These are phyloP conservation scores for Onthophagus taurus DNA, from an alignment of 1,140 invertebrate genomes.

Conservation along the genomic window DNA sequence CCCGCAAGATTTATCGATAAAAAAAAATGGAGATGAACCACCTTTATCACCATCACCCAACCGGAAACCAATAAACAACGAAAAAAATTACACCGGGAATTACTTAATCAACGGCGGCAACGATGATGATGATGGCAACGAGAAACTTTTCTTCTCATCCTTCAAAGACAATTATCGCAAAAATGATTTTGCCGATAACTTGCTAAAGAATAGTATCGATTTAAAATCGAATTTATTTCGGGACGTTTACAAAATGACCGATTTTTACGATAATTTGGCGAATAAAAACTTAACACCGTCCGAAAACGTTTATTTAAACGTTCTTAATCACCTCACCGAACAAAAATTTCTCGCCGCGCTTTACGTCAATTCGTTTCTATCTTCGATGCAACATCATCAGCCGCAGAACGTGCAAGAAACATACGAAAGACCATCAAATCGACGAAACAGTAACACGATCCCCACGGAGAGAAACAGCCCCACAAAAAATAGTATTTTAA, in stretches of 20 bases:
- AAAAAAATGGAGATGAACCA: slow-evolving; percentile 27
- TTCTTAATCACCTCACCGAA: slow-evolving; percentile 41
- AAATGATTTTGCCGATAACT: slow-evolving; percentile 20
- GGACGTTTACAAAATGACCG: slow-evolving; percentile 29
- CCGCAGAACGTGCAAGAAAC: slow-evolving; percentile 2
- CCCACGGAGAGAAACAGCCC: slow-evolving; percentile 16
- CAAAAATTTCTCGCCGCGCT: slow-evolving; percentile 49
- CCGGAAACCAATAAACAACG: too few relatives aligned
- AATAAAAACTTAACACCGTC: slow-evolving; percentile 24
- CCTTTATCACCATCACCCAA: too few relatives aligned
- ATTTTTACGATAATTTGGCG: slow-evolving; percentile 20
- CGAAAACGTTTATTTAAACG: slow-evolving; percentile 34
- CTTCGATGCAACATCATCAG: slow-evolving; percentile 4
- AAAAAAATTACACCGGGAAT: slow-evolving; percentile 20
- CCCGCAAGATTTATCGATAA: slow-evolving; percentile 30
- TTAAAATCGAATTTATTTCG: slow-evolving; percentile 22
- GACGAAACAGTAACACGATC: slow-evolving; percentile 19
- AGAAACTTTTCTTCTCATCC: too few relatives aligned
- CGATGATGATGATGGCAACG: slow-evolving; percentile 26
- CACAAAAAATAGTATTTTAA: slow-evolving; percentile 32
- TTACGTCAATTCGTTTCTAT: slow-evolving; percentile 46
- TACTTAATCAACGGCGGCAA: slow-evolving; percentile 13
- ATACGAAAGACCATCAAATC: slow-evolving; percentile 4
- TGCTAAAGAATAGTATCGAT: slow-evolving; percentile 14
- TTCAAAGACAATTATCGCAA: slow-evolving; percentile 23